Conservation (phyloP, 2,888 invertebrate species). For the Pantelozetes paolii region DNA sequence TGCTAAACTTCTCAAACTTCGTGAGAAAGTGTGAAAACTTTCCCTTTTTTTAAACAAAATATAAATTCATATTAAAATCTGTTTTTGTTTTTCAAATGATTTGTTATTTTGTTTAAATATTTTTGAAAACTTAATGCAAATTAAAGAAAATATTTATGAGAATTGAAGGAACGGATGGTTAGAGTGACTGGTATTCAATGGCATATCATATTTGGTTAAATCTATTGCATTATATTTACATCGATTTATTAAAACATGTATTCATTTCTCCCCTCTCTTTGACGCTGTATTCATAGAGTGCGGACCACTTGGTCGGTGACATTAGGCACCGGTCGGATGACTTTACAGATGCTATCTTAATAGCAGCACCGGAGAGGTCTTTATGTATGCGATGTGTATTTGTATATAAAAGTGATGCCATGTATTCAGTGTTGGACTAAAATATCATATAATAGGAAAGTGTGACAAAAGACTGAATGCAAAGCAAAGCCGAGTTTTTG, state of each 20-base stretch:
- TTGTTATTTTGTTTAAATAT: too few relatives aligned
- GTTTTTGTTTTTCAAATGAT: too few relatives aligned
- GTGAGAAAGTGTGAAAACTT: slow-evolving; percentile 31
- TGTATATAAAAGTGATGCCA: slow-evolving; percentile 1
- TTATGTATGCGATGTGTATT: slow-evolving; percentile 11
- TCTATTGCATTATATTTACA: slow-evolving; percentile 3
- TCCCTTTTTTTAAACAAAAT: neutral
- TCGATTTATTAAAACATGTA: slow-evolving; percentile 18
- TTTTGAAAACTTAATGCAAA: too few relatives aligned
- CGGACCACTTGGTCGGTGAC: slow-evolving; percentile 32
- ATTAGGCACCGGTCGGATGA: slow-evolving; percentile 31
- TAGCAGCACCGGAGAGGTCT: neutral
- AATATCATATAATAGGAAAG: slow-evolving; percentile 22
- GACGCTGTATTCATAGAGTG: slow-evolving; percentile 13
- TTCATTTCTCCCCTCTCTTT: slow-evolving; percentile 27
- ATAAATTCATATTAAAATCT: too few relatives aligned
- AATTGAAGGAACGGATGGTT: neutral
- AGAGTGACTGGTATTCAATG: neutral
- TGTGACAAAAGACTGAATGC: slow-evolving; percentile 28
- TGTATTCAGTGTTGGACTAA: slow-evolving; percentile 2
- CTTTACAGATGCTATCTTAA: slow-evolving; percentile 36
- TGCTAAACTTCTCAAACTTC: neutral
- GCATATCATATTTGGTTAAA: neutral
- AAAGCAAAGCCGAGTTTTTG: neutral
- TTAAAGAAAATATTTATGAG: too few relatives aligned